Base-by-base conservation (phyloP, 2,888 invertebrate species). In the Dexiosoma caninum region DNA sequence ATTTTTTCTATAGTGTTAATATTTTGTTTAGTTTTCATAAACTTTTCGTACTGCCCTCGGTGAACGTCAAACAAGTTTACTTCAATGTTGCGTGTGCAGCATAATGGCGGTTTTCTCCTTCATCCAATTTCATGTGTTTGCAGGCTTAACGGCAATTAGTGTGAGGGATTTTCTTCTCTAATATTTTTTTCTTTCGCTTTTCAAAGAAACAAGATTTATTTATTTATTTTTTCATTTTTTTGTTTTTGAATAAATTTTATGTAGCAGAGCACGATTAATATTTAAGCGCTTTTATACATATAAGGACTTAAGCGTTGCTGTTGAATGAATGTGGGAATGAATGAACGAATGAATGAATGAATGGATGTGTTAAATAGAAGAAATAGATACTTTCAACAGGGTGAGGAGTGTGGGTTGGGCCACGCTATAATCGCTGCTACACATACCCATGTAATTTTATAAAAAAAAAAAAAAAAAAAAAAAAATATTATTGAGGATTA, bases 111-210 rank as follows among this genome's bases (percentile, higher is more conserved):
- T 64, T 55, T 51, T 10, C 16, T 49, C 1, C 8, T 49, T 10
- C 23, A 37, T 21, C 3, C 37, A n/a, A 35, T 14, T 66, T 75
- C 59, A 35, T 72, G 16, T 37, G 51, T 71, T 53, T 57, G 2
- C 49, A 69, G 72, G 60, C 60, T 70, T 57, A 35, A 57, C 37
- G 70, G 70, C 77, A 70, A 70, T 77, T 77, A 70, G 77, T 55
- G 30, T 55, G 64, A 32, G 32, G 40, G 57, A 66, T 57, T 75
- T 40, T 57, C 2, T 64, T 55, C 27, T 10, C 10, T n/a, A n/a
- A n/a, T n/a, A 32, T 37, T 37, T 37, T 21, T 60, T 32, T 51
- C 1, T 40, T 53, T 23, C 16, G 12, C 16, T 35, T 37, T 59
- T 16, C 12, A 27, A 23, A 4, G 16, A n/a, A n/a, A n/a, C n/a